Evolutionary conservation across 2,113 vertebrate species (phyloP).

Genomic region (Coryphaenoides rupestris): DNA sequence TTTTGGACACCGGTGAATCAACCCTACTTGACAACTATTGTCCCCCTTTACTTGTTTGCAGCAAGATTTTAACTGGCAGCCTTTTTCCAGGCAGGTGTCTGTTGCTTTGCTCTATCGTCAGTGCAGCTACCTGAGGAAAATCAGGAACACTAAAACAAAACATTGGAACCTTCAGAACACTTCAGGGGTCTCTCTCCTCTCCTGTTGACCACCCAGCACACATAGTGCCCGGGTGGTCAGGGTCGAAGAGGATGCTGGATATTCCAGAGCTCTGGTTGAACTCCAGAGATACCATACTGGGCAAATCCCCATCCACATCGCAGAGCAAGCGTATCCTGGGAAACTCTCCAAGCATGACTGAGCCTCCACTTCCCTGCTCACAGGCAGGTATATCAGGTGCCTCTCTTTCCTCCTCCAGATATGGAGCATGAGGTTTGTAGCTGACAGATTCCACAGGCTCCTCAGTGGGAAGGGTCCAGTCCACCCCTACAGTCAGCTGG

Average conservation of each 20-base stretch:
- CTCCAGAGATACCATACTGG: background rate
- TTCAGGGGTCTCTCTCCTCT: slow-evolving; percentile 22
- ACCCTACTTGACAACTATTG: too few species aligned
- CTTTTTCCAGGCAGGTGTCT: too few species aligned
- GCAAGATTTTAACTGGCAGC: too few species aligned
- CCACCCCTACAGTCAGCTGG: slow-evolving; percentile 4
- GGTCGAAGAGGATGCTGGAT: background rate
- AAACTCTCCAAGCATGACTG: too few species aligned
- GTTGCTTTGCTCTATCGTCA: too few species aligned
- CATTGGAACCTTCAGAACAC: too few species aligned
- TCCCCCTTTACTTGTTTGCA: too few species aligned
- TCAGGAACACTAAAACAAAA: too few species aligned
- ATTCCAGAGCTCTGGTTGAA: slow-evolving; percentile 12
- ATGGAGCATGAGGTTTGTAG: slow-evolving; percentile 57
- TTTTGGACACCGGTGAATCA: too few species aligned
- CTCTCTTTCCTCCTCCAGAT: slow-evolving; percentile 10
- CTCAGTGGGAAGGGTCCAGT: background rate
- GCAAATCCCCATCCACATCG: slow-evolving; percentile 26
- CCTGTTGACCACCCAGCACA: slow-evolving; percentile 27
- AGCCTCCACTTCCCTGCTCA: too few species aligned
- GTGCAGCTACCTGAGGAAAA: too few species aligned
- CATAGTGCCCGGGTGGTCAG: background rate
- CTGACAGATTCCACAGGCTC: slow-evolving; percentile 16
- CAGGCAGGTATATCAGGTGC: background rate
- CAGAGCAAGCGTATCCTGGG: slow-evolving; percentile 2